Evolutionary conservation across 2,797 vertebrate genomes (phyloP), one percentile per base, ranked within the genome.

Genomic region (Iguana delicatissima): DNA sequence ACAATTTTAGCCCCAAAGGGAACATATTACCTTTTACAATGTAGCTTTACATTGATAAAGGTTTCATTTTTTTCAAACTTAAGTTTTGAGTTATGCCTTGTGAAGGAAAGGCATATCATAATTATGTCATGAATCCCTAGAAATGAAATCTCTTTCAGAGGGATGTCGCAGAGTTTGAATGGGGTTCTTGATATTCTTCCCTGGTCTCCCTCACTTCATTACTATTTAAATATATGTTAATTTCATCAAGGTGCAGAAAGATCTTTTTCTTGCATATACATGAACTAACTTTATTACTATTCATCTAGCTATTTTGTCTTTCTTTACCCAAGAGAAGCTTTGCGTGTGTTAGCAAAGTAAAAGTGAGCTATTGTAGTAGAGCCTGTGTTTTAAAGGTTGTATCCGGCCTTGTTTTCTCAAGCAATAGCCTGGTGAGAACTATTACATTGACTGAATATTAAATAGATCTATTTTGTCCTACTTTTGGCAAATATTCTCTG

Each of bases 151-250:
- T 76, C 85, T 93, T 96, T 97, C 96, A 92, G 32, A 64, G 92
- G 94, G 89, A 85, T 87, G 86, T 89, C 87, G 89, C 87, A 89
- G 82, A 85, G 93, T 94, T 94, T 92, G 90, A 95, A 91, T 69
- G 38, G 55, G 26, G 90, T 85, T 89, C 93, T 96, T 96, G 93
- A 80, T 95, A 96, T 96, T 96, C 97, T 91, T 94, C 91, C 87
- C 89, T 89, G 38, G 94, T 92, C 79, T 35, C 90, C 50, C 89
- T 89, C 91, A 94, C 89, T 93, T 97, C 95, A 97, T 98, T 97
- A 97, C 96, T 96, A 97, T 97, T 97, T 96, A 97, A 97, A 98
- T 97, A 72, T 96, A 97, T 97, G 97, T 95, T 97, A 97, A 97
- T 97, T 97, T 97, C 94, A 96, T 96, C 96, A 97, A 97, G 96